Percentiles rank a stretch among this genome's conserved stretches.
Evolutionary conservation across 2,797 vertebrate genomes (phyloP).

Genomic region (Helicolenus hilgendorfi): DNA sequence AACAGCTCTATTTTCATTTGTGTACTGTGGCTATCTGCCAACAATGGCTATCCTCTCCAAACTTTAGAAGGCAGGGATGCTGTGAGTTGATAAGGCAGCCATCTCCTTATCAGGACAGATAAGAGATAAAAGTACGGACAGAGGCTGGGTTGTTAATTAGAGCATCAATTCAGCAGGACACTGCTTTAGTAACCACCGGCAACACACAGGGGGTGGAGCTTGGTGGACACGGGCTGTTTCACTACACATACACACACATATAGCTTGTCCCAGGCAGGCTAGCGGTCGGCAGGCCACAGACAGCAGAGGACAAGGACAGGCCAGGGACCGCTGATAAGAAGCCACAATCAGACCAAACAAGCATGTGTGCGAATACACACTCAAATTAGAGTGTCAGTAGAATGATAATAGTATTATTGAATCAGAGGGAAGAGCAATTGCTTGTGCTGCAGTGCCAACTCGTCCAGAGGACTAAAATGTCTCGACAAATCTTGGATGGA

Average conservation of each 20-base stretch:
- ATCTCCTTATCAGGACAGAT: constrained; percentile 79
- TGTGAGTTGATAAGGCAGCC: constrained; percentile 75
- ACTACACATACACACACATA: background rate
- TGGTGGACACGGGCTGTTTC: background rate
- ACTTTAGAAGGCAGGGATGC: constrained; percentile 69
- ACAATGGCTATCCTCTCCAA: constrained; percentile 44
- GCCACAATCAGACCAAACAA: constrained; percentile 27
- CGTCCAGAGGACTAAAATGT: background rate
- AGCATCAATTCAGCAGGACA: constrained; percentile 75
- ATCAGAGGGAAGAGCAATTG: background rate
- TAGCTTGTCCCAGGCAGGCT: background rate
- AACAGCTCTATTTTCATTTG: constrained; percentile 49
- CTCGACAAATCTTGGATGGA: background rate
- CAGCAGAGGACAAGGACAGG: constrained; percentile 39
- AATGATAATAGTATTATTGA: background rate
- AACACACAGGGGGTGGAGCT: background rate
- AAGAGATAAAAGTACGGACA: constrained; percentile 74
- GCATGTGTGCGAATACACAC: background rate
- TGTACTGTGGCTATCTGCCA: constrained; percentile 49
- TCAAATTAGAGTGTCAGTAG: background rate
- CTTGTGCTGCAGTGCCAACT: background rate
- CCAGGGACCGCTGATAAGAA: constrained; percentile 44
- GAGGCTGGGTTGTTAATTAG: constrained; percentile 77
- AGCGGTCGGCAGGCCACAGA: constrained; percentile 19
- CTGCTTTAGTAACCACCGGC: constrained; percentile 61